A percentile compares a stretch with the other conserved stretches of the same genome.
Evolutionary conservation across 2,888 invertebrate genomes (phyloP).

Genomic region (Ormia ochracea): DNA sequence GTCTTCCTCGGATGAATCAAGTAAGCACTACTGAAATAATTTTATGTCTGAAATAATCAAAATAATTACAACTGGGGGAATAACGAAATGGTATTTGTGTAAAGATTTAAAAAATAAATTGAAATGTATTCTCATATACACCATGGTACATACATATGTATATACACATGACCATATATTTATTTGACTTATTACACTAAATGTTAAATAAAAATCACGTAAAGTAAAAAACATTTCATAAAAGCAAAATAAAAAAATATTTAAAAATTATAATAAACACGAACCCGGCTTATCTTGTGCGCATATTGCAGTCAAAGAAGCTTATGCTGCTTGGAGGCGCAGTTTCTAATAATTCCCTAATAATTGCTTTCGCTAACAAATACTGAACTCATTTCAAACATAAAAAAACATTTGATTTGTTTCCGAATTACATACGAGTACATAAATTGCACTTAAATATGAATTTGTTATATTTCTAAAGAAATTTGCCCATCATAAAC

Average conservation of each 20-base stretch:
- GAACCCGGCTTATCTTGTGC: neutral
- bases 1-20: constrained; percentile 4
- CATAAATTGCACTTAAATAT: constrained; percentile 29
- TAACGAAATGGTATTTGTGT: neutral
- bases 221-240: neutral
- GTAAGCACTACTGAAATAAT: neutral
- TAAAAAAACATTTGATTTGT: neutral
- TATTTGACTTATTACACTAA: constrained; percentile 41
- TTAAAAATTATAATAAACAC: neutral
- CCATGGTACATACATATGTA: too few relatives aligned
- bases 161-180: too few relatives aligned
- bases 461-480: constrained; percentile 44
- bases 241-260: neutral
- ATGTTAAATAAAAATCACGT: constrained; percentile 42
- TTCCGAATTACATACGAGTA: constrained; percentile 35
- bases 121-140: too few relatives aligned
- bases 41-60: neutral
- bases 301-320: neutral
- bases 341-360: neutral
- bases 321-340: neutral
- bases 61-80: neutral
- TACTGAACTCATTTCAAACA: neutral
- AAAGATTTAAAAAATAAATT: neutral
- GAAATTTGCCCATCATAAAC: neutral
- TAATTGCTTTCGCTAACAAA: neutral